Evolutionary conservation across 2,888 invertebrate genomes (phyloP), one percentile per base, ranked within the genome.

Genomic region (Scaptomyza flava): DNA sequence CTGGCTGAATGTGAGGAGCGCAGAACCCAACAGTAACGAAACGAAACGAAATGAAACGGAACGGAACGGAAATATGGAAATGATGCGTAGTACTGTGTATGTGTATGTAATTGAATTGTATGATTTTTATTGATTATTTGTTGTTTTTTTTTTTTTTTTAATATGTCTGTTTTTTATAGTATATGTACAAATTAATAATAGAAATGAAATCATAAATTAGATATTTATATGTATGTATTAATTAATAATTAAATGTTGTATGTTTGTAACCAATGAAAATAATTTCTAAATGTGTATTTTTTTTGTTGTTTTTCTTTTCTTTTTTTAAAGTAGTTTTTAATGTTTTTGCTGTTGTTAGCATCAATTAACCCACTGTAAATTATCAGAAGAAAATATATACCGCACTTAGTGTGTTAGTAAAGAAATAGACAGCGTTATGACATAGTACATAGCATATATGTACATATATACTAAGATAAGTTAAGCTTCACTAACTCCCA

Each of bases 181-280:
- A 66, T 68, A 68, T 73, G 46, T 77, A 78, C 74, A 73, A 73
- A 30, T 43, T 51, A 65, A 58, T 62, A 59, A 38, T 38, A 38
- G 48, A 67, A 64, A 62, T 64, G 48, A 65, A 68, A 72, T 46
- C 42, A 72, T 77, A 77, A 72, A 72, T 60, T 46, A 62, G 41
- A 42, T 73, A 62, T 31, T 9, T 33, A 33, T 33, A 11, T 33
- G 11, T 33, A 11, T 33, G 11, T 54, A 46, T 45, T 47, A 7
- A 6, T 7, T 34, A 27, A 34, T 41, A 31, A 45, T 47, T 59
- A 23, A 2, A 23, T 23, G 23, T 23, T 23, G 3, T 23, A 27
- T 51, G n/a, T 53, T 30, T 30, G 58, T 23, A 46, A 33, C 17
- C 5, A 48, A 46, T 43, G 46, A 61, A 33, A 33, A n/a, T 53